These are phyloP conservation scores for Chrysolina oricalcia DNA, from an alignment of 2,888 invertebrate species.

Conservation along the genomic window DNA sequence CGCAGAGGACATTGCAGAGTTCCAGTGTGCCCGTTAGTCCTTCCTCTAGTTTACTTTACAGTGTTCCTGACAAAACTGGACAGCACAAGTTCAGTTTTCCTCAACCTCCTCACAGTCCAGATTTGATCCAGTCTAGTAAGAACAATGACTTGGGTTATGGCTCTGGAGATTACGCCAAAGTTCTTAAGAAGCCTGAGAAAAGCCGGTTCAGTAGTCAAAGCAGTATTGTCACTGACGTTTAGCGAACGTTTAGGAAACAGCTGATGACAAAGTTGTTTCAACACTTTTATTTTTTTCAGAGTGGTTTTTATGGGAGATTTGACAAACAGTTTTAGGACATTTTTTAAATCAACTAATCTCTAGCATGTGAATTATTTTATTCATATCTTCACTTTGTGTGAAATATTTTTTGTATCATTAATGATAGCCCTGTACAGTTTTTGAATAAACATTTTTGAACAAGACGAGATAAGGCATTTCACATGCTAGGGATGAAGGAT, in stretches of 20 bases:
- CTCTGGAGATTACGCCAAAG: constrained; percentile 61
- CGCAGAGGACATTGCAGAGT: constrained; percentile 8
- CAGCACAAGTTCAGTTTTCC: constrained; percentile 53
- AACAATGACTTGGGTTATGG: constrained; percentile 53
- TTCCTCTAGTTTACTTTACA: constrained; percentile 47
- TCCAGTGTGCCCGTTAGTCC: constrained; percentile 53
- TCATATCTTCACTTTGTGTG: constrained; percentile 10
- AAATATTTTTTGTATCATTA: constrained; percentile 16
- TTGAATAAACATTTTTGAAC: constrained; percentile 33
- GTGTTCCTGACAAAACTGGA: constrained; percentile 6
- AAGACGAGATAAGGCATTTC: constrained; percentile 62
- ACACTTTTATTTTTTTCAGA: background rate
- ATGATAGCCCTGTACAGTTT: constrained; percentile 16
- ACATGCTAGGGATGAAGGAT: constrained; percentile 65
- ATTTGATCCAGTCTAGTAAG: constrained; percentile 52
- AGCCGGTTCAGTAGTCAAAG: constrained; percentile 65
- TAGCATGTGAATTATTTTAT: constrained; percentile 61
- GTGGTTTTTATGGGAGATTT: too few relatives aligned
- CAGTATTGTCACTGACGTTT: constrained; percentile 67
- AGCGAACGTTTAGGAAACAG: constrained; percentile 35
- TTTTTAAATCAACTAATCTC: constrained; percentile 36
- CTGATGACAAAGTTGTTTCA: background rate
- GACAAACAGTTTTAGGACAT: background rate
- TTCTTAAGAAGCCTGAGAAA: constrained; percentile 55
- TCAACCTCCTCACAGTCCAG: constrained; percentile 52